Conservation (phyloP, 1,140 invertebrate genomes). For the Nasonia giraulti region DNA sequence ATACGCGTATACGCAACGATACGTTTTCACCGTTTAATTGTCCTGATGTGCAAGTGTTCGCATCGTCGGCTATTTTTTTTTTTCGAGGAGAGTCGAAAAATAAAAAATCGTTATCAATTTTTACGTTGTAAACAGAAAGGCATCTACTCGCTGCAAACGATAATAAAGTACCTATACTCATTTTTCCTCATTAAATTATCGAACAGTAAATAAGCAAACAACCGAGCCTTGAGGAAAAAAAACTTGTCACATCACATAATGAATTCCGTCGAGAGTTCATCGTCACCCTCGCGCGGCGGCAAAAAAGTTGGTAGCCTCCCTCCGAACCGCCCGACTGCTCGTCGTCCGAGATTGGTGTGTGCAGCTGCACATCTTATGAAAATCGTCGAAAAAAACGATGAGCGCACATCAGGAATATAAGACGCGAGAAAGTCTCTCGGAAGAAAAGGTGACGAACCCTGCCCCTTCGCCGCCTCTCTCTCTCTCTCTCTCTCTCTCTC, state of each 20-base stretch:
- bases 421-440: not conserved
- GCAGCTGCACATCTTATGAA: constrained; percentile 25
- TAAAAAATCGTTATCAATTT: not conserved
- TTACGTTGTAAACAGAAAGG: not conserved
- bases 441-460: constrained; percentile 3
- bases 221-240: not conserved
- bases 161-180: no score
- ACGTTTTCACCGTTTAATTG: not conserved
- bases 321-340: not conserved
- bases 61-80: not conserved
- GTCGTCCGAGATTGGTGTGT: constrained; percentile 7
- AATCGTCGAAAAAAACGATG: not conserved
- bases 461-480: not conserved
- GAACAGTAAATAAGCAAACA: not conserved
- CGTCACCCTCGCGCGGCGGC: not conserved
- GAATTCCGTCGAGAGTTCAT: constrained; percentile 2
- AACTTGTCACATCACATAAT: not conserved
- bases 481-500: no score
- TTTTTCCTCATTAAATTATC: not conserved
- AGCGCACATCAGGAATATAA: not conserved
- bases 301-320: not conserved
- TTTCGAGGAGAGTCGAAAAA: not conserved
- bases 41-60: not conserved
- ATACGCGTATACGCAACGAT: not conserved
- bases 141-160: not conserved